Evolutionary conservation across 2,888 invertebrate species (phyloP), one percentile per base, ranked within the genome.

Genomic region (Aphrophora alni): DNA sequence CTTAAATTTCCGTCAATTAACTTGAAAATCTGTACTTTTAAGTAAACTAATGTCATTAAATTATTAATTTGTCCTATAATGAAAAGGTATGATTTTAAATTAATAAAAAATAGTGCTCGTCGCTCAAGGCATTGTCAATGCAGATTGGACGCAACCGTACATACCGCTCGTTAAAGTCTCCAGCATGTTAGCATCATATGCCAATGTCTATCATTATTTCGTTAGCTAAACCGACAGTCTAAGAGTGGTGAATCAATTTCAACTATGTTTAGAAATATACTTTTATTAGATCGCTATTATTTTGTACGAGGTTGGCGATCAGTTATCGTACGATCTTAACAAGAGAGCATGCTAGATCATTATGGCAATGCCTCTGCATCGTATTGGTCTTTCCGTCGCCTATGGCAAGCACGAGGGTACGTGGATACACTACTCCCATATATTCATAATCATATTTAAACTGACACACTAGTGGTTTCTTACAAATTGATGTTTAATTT

Each of bases 201-300:
- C 24, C 76, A 25, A 77, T 77, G 28, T 77, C 77, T 77, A 77
- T 77, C 70, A 77, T 77, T 77, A 77, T 38, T 44, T 44, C 44
- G 44, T 44, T 44, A 44, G 44, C 44, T 44, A 44, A 44, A 44
- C 44, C 44, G 44, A 44, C 70, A 69, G 70, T 7, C 70, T 28
- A 77, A n/a, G n/a, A n/a, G 70, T 69, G 38, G 69, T 69, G 77
- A 77, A 77, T 77, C 77, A 77, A 77, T 77, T 77, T 77, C 77
- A 38, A 33, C 38, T 70, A 38, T 77, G 77, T 69, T 70, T 38
- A 77, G 77, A 69, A 69, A 77, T 69, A 69, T 77, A 77, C 77
- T 77, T 77, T 38, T 69, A 69, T 68, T 77, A 77, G 69, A 77
- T 77, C 33, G 33, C 69, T n/a, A 44, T 44, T 44, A 44, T 44